These are phyloP conservation scores for Zophobas atratus DNA, from an alignment of 1,140 invertebrate genomes.

Conservation along the genomic window DNA sequence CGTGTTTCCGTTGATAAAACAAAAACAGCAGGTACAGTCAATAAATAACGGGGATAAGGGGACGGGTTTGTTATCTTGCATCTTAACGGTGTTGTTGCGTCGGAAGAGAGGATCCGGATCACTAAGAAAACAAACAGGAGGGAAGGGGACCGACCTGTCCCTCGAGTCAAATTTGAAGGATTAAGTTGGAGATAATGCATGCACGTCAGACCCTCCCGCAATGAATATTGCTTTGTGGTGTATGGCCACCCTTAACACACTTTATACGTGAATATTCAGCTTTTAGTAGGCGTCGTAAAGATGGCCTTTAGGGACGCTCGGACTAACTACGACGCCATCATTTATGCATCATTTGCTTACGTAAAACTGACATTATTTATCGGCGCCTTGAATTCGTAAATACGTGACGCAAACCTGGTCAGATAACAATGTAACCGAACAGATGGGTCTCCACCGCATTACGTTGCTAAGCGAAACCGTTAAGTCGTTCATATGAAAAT, in stretches of 20 bases:
- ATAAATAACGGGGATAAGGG: neutral
- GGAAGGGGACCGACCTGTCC: neutral
- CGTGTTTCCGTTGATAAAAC: slow-evolving; percentile 14
- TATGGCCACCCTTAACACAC: no score
- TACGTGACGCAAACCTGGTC: no score
- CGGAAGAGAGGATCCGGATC: neutral
- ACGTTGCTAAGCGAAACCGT: no score
- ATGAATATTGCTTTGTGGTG: neutral
- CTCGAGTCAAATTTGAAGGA: slow-evolving; percentile 22
- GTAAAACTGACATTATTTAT: no score
- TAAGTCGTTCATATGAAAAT: neutral
- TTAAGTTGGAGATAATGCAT: slow-evolving; percentile 16
- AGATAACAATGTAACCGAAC: no score
- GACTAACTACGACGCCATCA: no score
- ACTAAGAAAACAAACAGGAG: slow-evolving; percentile 5
- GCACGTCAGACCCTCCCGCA: neutral
- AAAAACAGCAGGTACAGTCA: slow-evolving; percentile 17
- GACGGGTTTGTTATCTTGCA: slow-evolving; percentile 5
- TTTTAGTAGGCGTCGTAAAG: no score
- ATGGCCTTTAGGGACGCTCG: no score
- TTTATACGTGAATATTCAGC: no score
- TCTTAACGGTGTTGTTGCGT: slow-evolving; percentile 26
- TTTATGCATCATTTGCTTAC: no score
- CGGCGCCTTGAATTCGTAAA: no score
- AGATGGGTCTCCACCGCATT: no score